Evolutionary conservation across 2,888 invertebrate species (phyloP), one percentile per base, ranked within the genome.

Genomic region (Diarsia mendica): DNA sequence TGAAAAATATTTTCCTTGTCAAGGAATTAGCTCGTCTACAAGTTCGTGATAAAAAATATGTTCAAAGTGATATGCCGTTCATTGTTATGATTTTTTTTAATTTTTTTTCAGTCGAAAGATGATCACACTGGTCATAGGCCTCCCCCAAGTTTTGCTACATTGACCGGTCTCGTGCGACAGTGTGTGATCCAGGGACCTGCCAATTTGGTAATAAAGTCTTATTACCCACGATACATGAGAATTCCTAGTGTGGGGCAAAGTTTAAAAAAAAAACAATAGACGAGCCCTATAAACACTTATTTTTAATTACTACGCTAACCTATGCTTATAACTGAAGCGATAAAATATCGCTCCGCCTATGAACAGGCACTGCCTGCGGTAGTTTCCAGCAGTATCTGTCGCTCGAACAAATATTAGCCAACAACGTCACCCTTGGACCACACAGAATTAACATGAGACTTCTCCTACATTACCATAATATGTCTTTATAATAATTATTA

Each of bases 371-470:
- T 10, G 55, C 65, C 72, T 73, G 77, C 82, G 89, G 90, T 89
- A 93, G 90, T 92, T 94, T 93, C 92, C 92, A 91, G 77, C 89
- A 89, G 88, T 91, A 91, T 90, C 87, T 93, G 48, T 64, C 48
- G 39, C 75, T 73, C 69, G 79, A 78, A 85, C 92, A 95, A 95
- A 95, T 95, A 95, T 95, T 94, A 89, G 90, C 85, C 83, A 58
- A 89, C 88, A 78, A 87, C 90, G 88, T 93, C 93, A 92, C 89
- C 86, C 89, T 91, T 92, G 90, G 95, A 95, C 95, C 95, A 95
- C 95, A 95, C 95, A 92, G 91, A 92, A 91, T 87, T 87, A 88
- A 88, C 89, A 86, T 88, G 88, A 88, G 85, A 77, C 77, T 89
- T 58, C 67, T 75, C 73, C 60, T 82, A 71, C 28, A 72, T 55